phyloP scores from a whole-genome alignment of 2,888 invertebrate species.

The Temnothorax ravouxi region DNA sequence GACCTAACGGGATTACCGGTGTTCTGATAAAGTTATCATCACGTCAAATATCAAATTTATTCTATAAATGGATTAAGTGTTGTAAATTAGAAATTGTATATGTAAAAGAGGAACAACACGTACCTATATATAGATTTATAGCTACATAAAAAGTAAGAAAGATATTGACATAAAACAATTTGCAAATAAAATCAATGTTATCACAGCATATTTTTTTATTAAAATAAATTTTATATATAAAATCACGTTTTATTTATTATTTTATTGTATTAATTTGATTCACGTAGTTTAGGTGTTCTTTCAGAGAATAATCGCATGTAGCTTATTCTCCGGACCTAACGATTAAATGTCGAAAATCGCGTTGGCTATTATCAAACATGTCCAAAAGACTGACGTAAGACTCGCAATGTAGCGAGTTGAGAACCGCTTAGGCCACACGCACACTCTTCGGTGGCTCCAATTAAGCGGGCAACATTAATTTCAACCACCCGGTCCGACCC shows the following conservation, averaged over 20 bases:
- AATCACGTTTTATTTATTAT: neutral
- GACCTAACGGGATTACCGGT: neutral
- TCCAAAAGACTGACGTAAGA: neutral
- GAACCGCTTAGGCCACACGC: conserved; percentile 85
- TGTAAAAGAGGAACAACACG: neutral
- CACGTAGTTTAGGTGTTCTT: neutral
- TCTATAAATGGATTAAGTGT: neutral
- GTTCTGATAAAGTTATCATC: neutral
- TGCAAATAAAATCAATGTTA: neutral
- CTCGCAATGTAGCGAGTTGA: conserved; percentile 72
- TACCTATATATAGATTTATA: neutral
- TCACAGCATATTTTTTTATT: neutral
- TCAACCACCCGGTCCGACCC: conserved; percentile 85
- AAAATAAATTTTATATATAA: neutral
- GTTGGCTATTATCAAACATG: neutral
- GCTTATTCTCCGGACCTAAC: neutral
- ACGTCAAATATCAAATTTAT: neutral
- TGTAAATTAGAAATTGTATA: neutral
- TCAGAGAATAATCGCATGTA: neutral
- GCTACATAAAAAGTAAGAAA: neutral
- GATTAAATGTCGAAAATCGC: neutral
- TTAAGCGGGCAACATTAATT: conserved; percentile 86
- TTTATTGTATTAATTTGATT: neutral
- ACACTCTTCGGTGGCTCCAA: conserved; percentile 85
- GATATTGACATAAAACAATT: neutral